phyloP scores from a whole-genome alignment of 2,888 invertebrate species.

The Scaptodrosophila latifasciaeformis region DNA sequence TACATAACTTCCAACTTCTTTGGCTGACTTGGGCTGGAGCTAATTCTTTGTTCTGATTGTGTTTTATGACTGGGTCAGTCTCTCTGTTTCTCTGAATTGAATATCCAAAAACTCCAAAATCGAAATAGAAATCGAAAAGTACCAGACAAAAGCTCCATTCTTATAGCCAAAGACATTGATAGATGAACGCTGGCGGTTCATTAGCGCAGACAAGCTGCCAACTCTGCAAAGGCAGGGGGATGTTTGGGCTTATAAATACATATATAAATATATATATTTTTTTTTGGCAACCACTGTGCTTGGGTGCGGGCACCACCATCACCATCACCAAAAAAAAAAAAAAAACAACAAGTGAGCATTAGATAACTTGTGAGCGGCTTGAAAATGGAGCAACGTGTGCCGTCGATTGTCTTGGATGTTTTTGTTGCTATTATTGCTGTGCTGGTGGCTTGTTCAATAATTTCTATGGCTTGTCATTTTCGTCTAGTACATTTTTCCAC shows the following conservation, averaged over 20 bases:
- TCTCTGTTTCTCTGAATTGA: background rate
- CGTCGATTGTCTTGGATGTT: background rate
- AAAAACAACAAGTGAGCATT: conserved; percentile 16
- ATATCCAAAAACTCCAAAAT: conserved; percentile 1
- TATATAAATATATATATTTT: no score
- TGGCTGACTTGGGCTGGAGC: conserved; percentile 3
- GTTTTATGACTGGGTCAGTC: conserved; percentile 13
- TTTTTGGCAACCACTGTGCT: background rate
- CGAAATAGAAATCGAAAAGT: conserved; percentile 45
- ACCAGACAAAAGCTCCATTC: conserved; percentile 55
- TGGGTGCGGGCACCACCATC: conserved; percentile 50
- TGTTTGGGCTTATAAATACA: conserved; percentile 10
- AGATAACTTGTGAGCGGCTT: conserved; percentile 20
- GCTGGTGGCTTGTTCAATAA: conserved; percentile 55
- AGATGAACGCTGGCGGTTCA: conserved; percentile 60
- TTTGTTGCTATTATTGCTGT: conserved; percentile 15
- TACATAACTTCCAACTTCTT: no score
- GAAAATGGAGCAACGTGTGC: conserved; percentile 3
- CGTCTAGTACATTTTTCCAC: conserved; percentile 11
- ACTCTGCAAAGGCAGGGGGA: conserved; percentile 58
- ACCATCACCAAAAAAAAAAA: background rate
- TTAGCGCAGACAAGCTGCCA: conserved; percentile 46
- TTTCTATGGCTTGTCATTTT: conserved; percentile 66
- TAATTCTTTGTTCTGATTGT: conserved; percentile 63
- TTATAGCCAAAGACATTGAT: conserved; percentile 59